Percentiles rank a stretch among this genome's conserved stretches.
Evolutionary conservation across 2,113 vertebrate genomes (phyloP).

Genomic region (Tragelaphus scriptus): DNA sequence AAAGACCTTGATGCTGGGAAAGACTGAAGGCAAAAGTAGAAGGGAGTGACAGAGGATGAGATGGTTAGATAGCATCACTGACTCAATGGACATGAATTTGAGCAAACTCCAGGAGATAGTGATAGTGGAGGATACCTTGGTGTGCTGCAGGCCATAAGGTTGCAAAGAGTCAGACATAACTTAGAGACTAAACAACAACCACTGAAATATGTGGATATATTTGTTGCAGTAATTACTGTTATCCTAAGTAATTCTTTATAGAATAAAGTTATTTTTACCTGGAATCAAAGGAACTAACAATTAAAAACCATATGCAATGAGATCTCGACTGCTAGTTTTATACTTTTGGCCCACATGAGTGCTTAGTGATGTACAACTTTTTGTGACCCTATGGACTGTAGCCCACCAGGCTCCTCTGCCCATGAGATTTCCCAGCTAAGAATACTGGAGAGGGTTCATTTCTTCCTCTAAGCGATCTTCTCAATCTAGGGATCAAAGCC

Average conservation of each 20-base stretch:
- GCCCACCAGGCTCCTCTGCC: neutral
- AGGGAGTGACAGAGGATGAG: neutral
- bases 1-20: neutral
- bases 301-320: neutral
- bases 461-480: neutral
- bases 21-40: neutral
- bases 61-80: neutral
- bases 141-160: neutral
- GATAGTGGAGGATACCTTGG: neutral
- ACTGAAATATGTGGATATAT: neutral
- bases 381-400: neutral
- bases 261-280: neutral
- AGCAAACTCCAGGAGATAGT: accelerated
- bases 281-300: neutral
- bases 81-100: neutral
- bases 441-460: neutral
- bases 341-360: neutral
- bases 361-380: neutral
- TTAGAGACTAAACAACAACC: neutral
- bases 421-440: neutral
- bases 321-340: neutral
- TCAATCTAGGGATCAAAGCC: neutral
- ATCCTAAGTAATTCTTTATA: neutral
- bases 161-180: neutral
- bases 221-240: neutral